Base-by-base conservation (phyloP, 2,113 vertebrate genomes). In the Formicarius rufipectus region DNA sequence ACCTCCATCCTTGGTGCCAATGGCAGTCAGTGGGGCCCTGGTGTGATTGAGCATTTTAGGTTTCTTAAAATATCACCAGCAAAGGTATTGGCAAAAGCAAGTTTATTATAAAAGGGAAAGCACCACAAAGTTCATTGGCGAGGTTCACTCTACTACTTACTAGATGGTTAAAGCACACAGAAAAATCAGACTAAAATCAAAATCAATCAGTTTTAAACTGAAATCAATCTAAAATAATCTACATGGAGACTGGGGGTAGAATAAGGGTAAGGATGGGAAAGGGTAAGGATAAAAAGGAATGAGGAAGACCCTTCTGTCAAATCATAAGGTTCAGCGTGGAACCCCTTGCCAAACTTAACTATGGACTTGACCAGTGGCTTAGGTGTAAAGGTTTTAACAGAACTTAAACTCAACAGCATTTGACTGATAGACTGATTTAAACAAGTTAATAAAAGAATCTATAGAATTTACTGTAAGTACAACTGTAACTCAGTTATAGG, bases 1-100 rank as follows among this genome's bases (percentile, higher is more conserved):
- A 37, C 0, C 1, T 4, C 24, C 2, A 1, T 12, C 33, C 8
- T 63, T 14, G 5, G 14, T 7, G 58, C 13, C 25, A 44, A 4
- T 3, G 2, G 31, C 50, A 74, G 37, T 15, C 4, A 2, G 14
- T 18, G 20, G n/a, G 20, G 12, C n/a, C 25, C 5, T 18, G 20
- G 31, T 53, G 16, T 14, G 7, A 28, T 10, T 52, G 64, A 47
- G 12, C 19, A 39, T 19, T 22, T 75, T 14, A 25, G 30, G 8
- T 12, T 37, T 19, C 28, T 83, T n/a, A 53, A 62, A 45, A 37
- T 4, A 53, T 39, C n/a, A 18, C 24, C 69, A 60, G 60, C 39
- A 45, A 45, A 75, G 58, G 20, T 7, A 25, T 7, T 40, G 53
- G 53, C 39, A 62, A 76, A 76, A 55, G 14, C 30, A 76, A 37